These are phyloP conservation scores for Zaprionus gabonicus DNA, from an alignment of 1,140 invertebrate species.

Conservation along the genomic window DNA sequence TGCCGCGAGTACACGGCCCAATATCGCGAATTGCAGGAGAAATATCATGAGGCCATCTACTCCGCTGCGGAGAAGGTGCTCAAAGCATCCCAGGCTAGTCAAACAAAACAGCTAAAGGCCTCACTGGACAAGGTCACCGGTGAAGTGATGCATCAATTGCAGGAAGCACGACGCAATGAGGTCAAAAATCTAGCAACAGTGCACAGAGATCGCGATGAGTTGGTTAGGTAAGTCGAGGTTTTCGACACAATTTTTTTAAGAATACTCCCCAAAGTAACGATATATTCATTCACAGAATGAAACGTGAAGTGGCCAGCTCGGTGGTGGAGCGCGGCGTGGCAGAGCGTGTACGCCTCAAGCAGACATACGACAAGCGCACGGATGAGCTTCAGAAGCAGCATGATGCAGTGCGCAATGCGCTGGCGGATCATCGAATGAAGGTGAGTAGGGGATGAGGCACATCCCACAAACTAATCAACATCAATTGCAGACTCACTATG, in stretches of 20 bases:
- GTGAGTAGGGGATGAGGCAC: slow-evolving; percentile 82
- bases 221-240: slow-evolving; percentile 87
- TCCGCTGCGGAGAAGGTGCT: slow-evolving; percentile 91
- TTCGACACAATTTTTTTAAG: neutral
- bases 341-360: slow-evolving; percentile 90
- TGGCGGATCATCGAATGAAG: slow-evolving; percentile 90
- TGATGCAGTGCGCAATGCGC: slow-evolving; percentile 89
- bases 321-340: slow-evolving; percentile 93
- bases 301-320: slow-evolving; percentile 89
- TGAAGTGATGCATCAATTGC: slow-evolving; percentile 93
- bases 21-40: slow-evolving; percentile 92
- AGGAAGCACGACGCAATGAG: slow-evolving; percentile 92
- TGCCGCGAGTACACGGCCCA: slow-evolving; percentile 89
- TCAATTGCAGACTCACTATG: no score
- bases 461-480: no score
- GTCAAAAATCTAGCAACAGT: slow-evolving; percentile 92
- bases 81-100: slow-evolving; percentile 90
- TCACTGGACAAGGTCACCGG: slow-evolving; percentile 91
- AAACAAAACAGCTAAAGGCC: slow-evolving; percentile 90
- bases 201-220: slow-evolving; percentile 95
- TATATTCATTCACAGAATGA: slow-evolving; percentile 86
- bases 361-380: slow-evolving; percentile 90
- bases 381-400: slow-evolving; percentile 91
- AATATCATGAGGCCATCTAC: slow-evolving; percentile 93
- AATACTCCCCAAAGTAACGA: neutral